Base-by-base conservation (phyloP, 2,888 invertebrate species). In the Urechis unicinctus region DNA sequence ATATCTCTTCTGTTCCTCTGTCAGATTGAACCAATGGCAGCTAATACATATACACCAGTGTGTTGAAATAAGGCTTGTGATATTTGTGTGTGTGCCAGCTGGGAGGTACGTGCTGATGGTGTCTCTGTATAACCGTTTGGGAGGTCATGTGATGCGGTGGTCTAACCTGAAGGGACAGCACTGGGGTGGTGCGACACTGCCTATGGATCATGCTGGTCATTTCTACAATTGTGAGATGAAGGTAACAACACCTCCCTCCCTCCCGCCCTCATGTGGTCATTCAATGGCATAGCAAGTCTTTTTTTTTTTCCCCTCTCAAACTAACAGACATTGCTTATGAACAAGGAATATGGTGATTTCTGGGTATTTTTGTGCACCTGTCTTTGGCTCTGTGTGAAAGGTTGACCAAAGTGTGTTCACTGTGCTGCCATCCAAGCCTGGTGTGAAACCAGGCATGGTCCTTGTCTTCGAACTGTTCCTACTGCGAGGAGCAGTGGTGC, bases 341-440 rank as follows among this genome's bases (percentile, higher is more conserved):
- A n/a, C n/a, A n/a, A n/a, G n/a, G n/a, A n/a, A n/a, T n/a, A n/a
- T n/a, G n/a, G n/a, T n/a, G n/a, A n/a, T n/a, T n/a, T n/a, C n/a
- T n/a, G n/a, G n/a, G n/a, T n/a, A n/a, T n/a, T n/a, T 36, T 36
- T 9, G 17, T 13, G 6, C 5, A 21, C 31, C 31, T 50, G 21
- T 31, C 6, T 31, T 57, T 55, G 22, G 36, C 17, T 36, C 17
- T 36, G 9, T 17, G 9, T 36, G 9, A 36, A 59, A 74, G 74
- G 53, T 75, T 30, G 68, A 73, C 54, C 74, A 75, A 61, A 72
- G 71, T 52, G 66, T 75, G 56, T 75, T 75, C 59, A 75, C 75
- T 9, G 72, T 72, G 3, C 59, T 75, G 31, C 75, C 75, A 2
- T 61, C 75, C n/a, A 70, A 69, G 59, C 64, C 66, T 1, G 63